A percentile compares a stretch with the other conserved stretches of the same genome.
phyloP scores from a whole-genome alignment of 2,113 vertebrate genomes.

The Thalassoma bifasciatum region DNA sequence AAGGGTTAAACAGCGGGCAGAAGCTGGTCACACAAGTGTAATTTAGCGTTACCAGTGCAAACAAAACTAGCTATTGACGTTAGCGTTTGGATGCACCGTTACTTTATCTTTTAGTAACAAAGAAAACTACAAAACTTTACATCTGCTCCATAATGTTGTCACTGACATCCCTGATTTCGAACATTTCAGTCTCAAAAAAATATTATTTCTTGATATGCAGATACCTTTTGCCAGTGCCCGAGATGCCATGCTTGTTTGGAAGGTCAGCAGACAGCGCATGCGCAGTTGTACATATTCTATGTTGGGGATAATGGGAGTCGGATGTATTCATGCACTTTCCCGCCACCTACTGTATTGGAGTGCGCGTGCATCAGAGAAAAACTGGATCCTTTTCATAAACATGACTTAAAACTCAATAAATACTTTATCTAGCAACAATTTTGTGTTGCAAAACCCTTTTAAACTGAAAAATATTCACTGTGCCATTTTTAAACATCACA shows the following conservation, averaged over 20 bases:
- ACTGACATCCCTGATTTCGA: too few species aligned
- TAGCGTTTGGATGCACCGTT: slow-evolving; percentile 1
- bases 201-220: not conserved
- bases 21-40: not conserved
- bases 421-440: too few species aligned
- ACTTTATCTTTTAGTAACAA: not conserved
- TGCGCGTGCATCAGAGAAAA: too few species aligned
- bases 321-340: not conserved
- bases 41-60: not conserved
- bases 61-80: not conserved
- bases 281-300: slow-evolving; percentile 40
- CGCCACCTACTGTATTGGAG: not conserved
- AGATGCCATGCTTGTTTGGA: slow-evolving; percentile 77
- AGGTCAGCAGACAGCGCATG: slow-evolving; percentile 65
- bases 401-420: too few species aligned
- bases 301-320: not conserved
- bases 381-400: too few species aligned
- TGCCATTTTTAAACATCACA: too few species aligned
- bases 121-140: not conserved
- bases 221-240: slow-evolving; percentile 77
- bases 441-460: too few species aligned
- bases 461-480: too few species aligned
- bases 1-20: not conserved
- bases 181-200: not conserved
- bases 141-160: rapidly evolving